phyloP scores from a whole-genome alignment of 2,888 invertebrate genomes.

The Tachina grossa region DNA sequence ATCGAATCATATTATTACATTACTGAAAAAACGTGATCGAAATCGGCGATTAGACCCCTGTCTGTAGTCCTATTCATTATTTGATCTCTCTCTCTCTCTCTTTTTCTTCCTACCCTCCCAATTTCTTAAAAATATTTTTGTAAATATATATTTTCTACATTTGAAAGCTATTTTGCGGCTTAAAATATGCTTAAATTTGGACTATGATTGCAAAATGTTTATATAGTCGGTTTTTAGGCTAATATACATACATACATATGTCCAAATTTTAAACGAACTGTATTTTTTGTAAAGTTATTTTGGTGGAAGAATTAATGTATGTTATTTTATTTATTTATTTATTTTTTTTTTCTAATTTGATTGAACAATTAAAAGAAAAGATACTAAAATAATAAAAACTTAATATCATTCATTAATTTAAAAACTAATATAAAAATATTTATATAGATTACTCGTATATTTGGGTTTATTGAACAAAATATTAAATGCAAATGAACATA shows the following conservation, averaged over 20 bases:
- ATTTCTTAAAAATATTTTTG: too few relatives aligned
- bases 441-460: neutral
- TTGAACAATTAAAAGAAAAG: slow-evolving; percentile 8
- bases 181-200: too few relatives aligned
- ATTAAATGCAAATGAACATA: neutral
- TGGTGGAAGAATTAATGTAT: neutral
- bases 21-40: too few relatives aligned
- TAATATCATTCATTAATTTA: neutral
- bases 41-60: too few relatives aligned
- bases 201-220: too few relatives aligned
- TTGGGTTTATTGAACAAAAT: neutral
- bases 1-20: too few relatives aligned
- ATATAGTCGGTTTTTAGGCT: neutral
- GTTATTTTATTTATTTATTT: neutral
- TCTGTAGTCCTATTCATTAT: too few relatives aligned
- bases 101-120: too few relatives aligned
- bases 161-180: too few relatives aligned
- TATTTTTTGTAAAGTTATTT: neutral
- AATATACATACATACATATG: neutral
- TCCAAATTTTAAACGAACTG: neutral
- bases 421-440: slow-evolving; percentile 42
- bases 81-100: too few relatives aligned
- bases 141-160: too few relatives aligned
- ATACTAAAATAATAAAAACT: neutral
- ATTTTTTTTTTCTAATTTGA: neutral